Conservation (phyloP, 2,888 invertebrate genomes). For the Phortica okadai region DNA sequence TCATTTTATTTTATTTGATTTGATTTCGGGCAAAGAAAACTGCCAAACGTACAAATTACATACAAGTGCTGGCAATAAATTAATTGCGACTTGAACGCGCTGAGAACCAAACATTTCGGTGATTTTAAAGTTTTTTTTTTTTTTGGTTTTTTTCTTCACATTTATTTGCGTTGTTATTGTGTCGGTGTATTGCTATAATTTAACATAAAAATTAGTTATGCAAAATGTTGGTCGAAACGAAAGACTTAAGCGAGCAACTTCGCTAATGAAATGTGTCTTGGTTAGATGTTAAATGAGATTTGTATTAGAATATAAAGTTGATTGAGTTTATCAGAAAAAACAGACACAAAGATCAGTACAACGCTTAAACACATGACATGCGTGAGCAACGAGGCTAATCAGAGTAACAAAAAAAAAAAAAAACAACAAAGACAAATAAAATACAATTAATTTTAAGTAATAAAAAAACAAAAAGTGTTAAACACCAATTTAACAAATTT, state of each 20-base stretch:
- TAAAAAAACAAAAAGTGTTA: constrained; percentile 15
- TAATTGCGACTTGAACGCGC: constrained; percentile 15
- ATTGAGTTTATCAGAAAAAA: background rate
- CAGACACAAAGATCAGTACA: background rate
- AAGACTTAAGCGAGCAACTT: constrained; percentile 13
- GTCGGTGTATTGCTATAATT: background rate
- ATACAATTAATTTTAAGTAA: background rate
- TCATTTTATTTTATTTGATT: background rate
- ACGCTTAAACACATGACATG: background rate
- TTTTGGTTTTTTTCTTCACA: background rate
- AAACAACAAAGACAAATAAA: background rate
- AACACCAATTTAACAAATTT: constrained; percentile 30
- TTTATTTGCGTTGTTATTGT: constrained; percentile 15
- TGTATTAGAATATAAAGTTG: background rate
- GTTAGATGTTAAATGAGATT: background rate
- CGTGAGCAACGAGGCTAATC: background rate
- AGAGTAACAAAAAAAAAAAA: background rate
- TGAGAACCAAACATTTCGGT: constrained; percentile 8
- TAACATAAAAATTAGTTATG: constrained; percentile 7
- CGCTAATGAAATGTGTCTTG: background rate
- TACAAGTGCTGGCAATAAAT: constrained; percentile 24
- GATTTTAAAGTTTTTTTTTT: constrained; percentile 17
- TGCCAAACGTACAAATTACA: constrained; percentile 18
- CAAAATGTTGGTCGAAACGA: constrained; percentile 6
- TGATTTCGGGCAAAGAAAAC: constrained; percentile 1